Evolutionary conservation across 2,888 invertebrate genomes (phyloP).

Genomic region (Drosophila differens): DNA sequence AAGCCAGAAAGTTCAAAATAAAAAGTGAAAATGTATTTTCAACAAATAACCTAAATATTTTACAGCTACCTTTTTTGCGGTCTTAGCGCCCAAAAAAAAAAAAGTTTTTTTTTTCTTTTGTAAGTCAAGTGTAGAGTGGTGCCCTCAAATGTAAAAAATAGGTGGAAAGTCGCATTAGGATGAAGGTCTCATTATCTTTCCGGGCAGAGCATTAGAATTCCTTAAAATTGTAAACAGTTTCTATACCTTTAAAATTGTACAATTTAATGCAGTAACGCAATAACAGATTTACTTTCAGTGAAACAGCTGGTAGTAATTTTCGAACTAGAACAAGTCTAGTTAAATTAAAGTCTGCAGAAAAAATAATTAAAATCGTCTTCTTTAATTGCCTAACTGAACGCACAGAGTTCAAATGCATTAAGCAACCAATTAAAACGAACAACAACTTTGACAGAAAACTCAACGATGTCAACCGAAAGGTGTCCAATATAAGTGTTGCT

Average conservation of each 20-base stretch:
- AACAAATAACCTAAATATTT: constrained; percentile 72
- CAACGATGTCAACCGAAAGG: constrained; percentile 40
- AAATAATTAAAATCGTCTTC: not conserved
- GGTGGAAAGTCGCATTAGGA: not conserved
- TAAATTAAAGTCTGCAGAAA: not conserved
- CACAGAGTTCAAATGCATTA: constrained; percentile 37
- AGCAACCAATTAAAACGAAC: not conserved
- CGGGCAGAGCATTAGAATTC: not conserved
- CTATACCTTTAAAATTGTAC: not conserved
- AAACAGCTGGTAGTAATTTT: not conserved
- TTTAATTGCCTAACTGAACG: constrained; percentile 31
- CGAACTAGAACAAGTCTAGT: not conserved
- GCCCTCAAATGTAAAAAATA: constrained; percentile 12
- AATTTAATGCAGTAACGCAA: not conserved
- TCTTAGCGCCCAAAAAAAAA: constrained; percentile 38
- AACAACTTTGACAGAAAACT: not conserved
- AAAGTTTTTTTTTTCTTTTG: constrained; percentile 55
- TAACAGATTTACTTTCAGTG: not conserved
- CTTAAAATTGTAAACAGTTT: not conserved
- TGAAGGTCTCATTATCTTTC: not conserved
- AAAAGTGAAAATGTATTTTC: constrained; percentile 61
- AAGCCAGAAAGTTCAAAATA: constrained; percentile 29
- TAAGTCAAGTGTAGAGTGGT: constrained; percentile 61
- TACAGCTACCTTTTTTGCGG: constrained; percentile 63
- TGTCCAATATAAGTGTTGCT: constrained; percentile 42